Evolutionary conservation across 2,113 vertebrate species (phyloP), one percentile per base, ranked within the genome.

Genomic region (Phaethon lepturus): DNA sequence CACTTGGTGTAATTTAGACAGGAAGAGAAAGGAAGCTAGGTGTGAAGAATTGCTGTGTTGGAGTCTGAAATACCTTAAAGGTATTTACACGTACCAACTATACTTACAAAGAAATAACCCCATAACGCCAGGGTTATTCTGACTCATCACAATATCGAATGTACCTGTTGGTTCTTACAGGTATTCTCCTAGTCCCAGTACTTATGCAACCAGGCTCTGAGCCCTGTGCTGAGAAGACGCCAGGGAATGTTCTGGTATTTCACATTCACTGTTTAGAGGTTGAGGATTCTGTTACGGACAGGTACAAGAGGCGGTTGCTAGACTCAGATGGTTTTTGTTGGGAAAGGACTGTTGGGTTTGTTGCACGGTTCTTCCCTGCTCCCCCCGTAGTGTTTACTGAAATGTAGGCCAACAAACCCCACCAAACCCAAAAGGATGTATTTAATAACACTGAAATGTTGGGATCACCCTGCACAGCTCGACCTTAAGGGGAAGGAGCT

Each of bases 121-220:
- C 18, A 1, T 17, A 28, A 45, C 2, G 6, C 17, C 8, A 2
- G 13, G 22, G n/a, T 53, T 44, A 20, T 68, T 80, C 52, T 80
- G 31, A 35, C 80, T 44, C 63, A 49, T 80, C 40, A 9, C 31
- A 63, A 3, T 26, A 58, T 49, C n/a, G 24, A 22, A 17, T 6
- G 64, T 18, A 47, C 50, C 31, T 73, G 13, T 53, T 80, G 35
- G 13, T 33, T 33, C n/a, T 68, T 23, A 11, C 1, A 33, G 9
- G 3, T 28, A 7, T 53, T 64, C 3, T 72, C 9, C n/a, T 64
- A 25, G 11, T 68, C 4, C 49, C 0, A 2, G 29, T 26, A 4
- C 29, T 35, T 3, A 0, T 7, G 22, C 35, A 53, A 0, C 11
- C 13, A 3, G 26, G 29, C 3, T 14, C 3, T 58, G 74, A 56